A percentile compares a stretch with the other conserved stretches of the same genome.
phyloP scores from a whole-genome alignment of 2,113 vertebrate genomes.

The Cavia aperea region DNA sequence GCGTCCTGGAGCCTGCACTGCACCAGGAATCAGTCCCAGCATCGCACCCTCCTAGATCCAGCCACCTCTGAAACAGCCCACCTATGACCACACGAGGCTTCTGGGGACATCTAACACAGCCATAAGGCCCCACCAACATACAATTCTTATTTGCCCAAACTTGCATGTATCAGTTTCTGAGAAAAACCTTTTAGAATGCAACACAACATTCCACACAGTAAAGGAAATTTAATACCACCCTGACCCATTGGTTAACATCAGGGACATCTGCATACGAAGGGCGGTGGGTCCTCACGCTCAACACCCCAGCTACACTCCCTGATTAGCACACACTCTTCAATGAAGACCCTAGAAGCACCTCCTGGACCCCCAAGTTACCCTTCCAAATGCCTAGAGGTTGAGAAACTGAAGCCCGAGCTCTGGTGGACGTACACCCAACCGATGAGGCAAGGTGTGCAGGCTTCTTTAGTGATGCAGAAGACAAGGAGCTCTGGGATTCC shows the following conservation, averaged over 20 bases:
- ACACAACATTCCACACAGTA: not conserved
- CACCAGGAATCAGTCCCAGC: not conserved
- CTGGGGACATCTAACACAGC: not conserved
- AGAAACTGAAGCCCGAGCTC: not conserved
- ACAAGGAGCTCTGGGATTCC: not conserved
- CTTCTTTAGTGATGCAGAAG: not conserved
- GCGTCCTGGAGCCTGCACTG: not conserved
- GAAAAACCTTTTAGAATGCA: not conserved
- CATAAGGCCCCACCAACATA: not conserved
- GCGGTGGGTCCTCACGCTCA: not conserved
- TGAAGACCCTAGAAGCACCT: not conserved
- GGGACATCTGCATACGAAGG: rapidly evolving
- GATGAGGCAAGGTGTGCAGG: not conserved
- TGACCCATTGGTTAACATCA: not conserved
- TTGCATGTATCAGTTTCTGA: not conserved
- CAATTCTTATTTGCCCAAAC: not conserved
- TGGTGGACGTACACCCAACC: too few species aligned
- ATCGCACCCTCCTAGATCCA: not conserved
- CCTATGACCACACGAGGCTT: not conserved
- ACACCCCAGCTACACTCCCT: not conserved
- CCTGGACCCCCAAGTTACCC: not conserved
- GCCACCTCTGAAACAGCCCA: not conserved
- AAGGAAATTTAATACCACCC: not conserved
- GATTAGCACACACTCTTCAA: not conserved
- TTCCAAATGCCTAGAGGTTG: not conserved